Conservation (phyloP, 53 echinoderm and acorn worm genomes). For the Pentamera pediparva region DNA sequence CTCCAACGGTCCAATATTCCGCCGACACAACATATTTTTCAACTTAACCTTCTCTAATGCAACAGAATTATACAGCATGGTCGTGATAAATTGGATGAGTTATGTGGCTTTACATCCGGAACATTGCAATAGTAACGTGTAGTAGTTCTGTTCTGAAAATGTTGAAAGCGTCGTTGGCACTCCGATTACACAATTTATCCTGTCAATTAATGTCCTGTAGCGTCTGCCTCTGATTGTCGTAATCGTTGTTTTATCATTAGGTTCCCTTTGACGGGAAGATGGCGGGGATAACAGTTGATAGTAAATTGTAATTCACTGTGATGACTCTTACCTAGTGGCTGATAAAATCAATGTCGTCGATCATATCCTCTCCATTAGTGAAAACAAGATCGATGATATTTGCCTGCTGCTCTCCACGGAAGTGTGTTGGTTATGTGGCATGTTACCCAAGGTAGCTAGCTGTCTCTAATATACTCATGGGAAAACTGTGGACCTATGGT, state of each 20-base stretch:
- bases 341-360: background rate
- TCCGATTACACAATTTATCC: background rate
- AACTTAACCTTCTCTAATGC: no score
- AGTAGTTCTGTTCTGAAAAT: background rate
- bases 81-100: background rate
- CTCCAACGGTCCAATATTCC: background rate
- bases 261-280: background rate
- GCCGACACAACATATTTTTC: background rate
- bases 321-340: background rate
- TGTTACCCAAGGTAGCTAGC: background rate
- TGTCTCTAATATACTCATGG: background rate
- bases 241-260: background rate
- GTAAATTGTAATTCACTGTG: background rate
- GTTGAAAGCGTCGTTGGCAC: background rate
- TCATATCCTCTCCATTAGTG: constrained; percentile 6
- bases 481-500: no score
- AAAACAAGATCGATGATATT: background rate
- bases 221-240: background rate
- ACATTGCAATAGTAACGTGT: background rate
- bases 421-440: background rate
- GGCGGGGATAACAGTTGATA: background rate
- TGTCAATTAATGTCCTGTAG: background rate
- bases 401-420: background rate
- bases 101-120: background rate
- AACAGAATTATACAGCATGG: no score